Base-by-base conservation (phyloP, 2,113 vertebrate species). In the Neodon shergylaensis region DNA sequence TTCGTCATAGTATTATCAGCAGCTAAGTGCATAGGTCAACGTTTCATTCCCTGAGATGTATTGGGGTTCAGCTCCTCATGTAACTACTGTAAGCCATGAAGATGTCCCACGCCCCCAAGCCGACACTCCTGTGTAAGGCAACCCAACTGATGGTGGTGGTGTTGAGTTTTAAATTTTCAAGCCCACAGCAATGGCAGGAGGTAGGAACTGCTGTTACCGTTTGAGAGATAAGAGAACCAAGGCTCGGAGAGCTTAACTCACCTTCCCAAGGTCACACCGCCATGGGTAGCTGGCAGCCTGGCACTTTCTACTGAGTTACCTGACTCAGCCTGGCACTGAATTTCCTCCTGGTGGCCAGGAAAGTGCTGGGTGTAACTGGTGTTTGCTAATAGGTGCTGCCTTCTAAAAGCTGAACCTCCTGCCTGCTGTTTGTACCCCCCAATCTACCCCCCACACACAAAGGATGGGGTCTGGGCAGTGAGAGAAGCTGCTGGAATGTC, bases 351-450 rank as follows among this genome's bases (percentile, higher is more conserved):
- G 0, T 39, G 24, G 1, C 47, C 24, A 36, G 92, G 36, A 33
- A 0, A 42, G 91, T 1, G 31, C n/a, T 9, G 4, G 2, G 7
- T 1, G 1, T 7, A 21, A 91, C 96, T 99, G 98, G 99, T 79
- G 99, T 98, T 98, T 99, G 99, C 96, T 98, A 0, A 99, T 99
- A 95, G 78, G 54, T 99, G 26, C 99, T 99, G 0, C 99, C 99
- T 0, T 99, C 79, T n/a, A 72, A 85, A 73, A 72, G 66, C 33
- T 6, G 54, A 44, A 72, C 24, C 31, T 88, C 91, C 61, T 12
- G 39, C 52, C n/a, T 28, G 73, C 42, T 22, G n/a, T 52, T 58
- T 44, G 58, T 68, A 22, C 42, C 19, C 65, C 52, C 68, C 0
- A 7, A 7, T 54, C 28, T 7, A 5, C n/a, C 6, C 9, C 2